These are phyloP conservation scores for Heliopora coerulea DNA, from an alignment of 92 coral and sea anemone species.

Conservation along the genomic window DNA sequence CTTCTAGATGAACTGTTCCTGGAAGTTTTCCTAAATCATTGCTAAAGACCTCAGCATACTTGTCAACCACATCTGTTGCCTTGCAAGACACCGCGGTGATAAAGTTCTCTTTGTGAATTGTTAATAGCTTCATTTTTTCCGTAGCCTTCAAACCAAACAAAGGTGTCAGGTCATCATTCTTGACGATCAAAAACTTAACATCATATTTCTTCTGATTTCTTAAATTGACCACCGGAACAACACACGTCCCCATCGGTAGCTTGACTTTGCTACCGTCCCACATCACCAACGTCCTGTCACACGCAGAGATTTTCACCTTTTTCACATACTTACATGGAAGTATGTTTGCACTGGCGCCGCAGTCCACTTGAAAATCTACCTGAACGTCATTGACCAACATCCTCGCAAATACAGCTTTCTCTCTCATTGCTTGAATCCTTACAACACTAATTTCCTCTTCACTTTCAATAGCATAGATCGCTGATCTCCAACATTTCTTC, in stretches of 20 bases:
- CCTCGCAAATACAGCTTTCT: slow-evolving; percentile 41
- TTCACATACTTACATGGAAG: slow-evolving; percentile 20
- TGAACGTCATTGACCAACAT: slow-evolving; percentile 33
- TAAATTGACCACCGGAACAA: no score
- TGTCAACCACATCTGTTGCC: slow-evolving; percentile 29
- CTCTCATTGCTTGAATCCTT: slow-evolving; percentile 22
- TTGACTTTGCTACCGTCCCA: slow-evolving; percentile 45
- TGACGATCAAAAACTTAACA: slow-evolving; percentile 41
- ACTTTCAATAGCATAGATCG: slow-evolving; percentile 14
- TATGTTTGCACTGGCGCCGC: slow-evolving; percentile 50
- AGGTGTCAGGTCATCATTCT: slow-evolving; percentile 46
- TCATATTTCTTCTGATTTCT: slow-evolving; percentile 44
- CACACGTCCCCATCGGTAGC: slow-evolving; percentile 17
- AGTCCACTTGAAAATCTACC: slow-evolving; percentile 56
- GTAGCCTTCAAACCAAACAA: slow-evolving; percentile 33
- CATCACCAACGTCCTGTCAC: slow-evolving; percentile 44
- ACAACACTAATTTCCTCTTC: slow-evolving; percentile 36
- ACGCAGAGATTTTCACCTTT: slow-evolving; percentile 29
- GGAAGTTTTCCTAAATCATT: slow-evolving; percentile 43
- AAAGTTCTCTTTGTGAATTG: slow-evolving; percentile 48
- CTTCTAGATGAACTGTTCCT: slow-evolving; percentile 49
- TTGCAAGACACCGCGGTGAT: slow-evolving; percentile 11
- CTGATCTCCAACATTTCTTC: background rate
- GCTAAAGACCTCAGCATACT: slow-evolving; percentile 39
- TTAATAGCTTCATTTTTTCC: slow-evolving; percentile 42